These are phyloP conservation scores for Bombus terrestris DNA, from an alignment of 1,140 invertebrate species.

Conservation along the genomic window DNA sequence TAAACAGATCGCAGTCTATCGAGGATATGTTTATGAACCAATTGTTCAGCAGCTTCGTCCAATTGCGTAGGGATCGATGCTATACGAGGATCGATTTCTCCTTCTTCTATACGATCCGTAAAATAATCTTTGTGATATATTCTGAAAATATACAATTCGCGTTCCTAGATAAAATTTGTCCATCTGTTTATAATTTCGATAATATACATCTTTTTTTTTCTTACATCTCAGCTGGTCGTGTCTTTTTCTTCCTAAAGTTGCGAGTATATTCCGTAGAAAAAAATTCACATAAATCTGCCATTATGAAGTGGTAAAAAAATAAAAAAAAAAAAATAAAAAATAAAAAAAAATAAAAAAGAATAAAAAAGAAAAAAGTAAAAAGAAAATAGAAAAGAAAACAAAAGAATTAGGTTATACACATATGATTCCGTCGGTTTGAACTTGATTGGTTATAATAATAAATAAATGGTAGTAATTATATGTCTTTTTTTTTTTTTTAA, in stretches of 20 bases:
- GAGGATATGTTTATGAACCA: conserved; percentile 62
- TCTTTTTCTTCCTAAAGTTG: not conserved
- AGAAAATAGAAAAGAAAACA: not conserved
- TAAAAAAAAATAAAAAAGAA: too few species aligned
- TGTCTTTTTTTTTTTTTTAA: not conserved
- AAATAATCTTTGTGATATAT: conserved; percentile 48
- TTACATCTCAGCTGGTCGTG: conserved; percentile 3
- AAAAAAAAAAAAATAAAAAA: too few species aligned
- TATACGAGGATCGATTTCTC: conserved; percentile 60
- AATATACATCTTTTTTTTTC: not conserved
- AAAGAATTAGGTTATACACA: not conserved
- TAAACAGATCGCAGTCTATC: conserved; percentile 62
- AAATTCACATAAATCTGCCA: conserved; percentile 18
- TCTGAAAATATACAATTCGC: not conserved
- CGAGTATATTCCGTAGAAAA: conserved; percentile 30
- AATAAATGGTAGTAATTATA: not conserved
- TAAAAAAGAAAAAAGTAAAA: too few species aligned
- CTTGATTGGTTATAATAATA: not conserved
- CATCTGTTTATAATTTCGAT: not conserved
- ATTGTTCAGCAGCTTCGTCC: conserved; percentile 50
- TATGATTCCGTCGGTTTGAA: not conserved
- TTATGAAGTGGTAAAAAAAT: not conserved
- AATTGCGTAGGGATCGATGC: conserved; percentile 50
- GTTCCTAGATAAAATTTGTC: not conserved
- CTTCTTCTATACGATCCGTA: conserved; percentile 53